These are phyloP conservation scores for Erynnis tages DNA, from an alignment of 2,888 invertebrate genomes.

Conservation along the genomic window DNA sequence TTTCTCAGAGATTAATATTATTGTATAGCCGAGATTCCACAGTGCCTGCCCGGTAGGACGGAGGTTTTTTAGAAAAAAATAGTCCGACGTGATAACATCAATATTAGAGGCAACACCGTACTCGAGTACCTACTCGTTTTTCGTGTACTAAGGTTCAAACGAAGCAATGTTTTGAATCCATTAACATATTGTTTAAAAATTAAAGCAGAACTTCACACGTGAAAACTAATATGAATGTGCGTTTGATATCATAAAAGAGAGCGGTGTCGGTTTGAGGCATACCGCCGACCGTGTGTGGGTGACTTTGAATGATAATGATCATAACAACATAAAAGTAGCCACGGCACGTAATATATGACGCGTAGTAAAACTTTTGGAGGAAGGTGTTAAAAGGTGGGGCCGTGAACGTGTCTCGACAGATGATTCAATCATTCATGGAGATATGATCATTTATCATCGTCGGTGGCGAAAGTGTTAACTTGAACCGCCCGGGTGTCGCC, in stretches of 20 bases:
- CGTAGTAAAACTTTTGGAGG: slow-evolving; percentile 76
- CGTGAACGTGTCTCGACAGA: slow-evolving; percentile 73
- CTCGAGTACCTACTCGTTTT: slow-evolving; percentile 2
- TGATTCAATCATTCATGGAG: slow-evolving; percentile 79
- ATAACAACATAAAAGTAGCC: slow-evolving; percentile 77
- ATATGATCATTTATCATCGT: slow-evolving; percentile 78
- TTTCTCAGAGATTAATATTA: slow-evolving; percentile 48
- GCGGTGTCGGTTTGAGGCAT: slow-evolving; percentile 41
- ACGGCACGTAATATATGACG: slow-evolving; percentile 72
- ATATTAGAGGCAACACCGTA: slow-evolving; percentile 13
- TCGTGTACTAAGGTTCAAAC: slow-evolving; percentile 8
- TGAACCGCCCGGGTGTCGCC: slow-evolving; percentile 46
- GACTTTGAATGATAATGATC: slow-evolving; percentile 78
- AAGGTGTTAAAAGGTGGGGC: slow-evolving; percentile 77
- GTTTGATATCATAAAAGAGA: slow-evolving; percentile 26
- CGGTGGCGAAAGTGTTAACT: slow-evolving; percentile 74
- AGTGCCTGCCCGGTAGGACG: slow-evolving; percentile 22
- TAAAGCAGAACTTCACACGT: slow-evolving; percentile 32
- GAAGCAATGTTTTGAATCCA: slow-evolving; percentile 24
- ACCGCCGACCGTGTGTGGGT: slow-evolving; percentile 60
- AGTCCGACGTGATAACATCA: slow-evolving; percentile 24
- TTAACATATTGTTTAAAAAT: slow-evolving; percentile 31
- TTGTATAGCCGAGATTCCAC: slow-evolving; percentile 38
- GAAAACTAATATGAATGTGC: slow-evolving; percentile 42
- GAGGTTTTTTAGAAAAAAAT: not conserved